Percentiles rank a stretch among this genome's conserved stretches.
Evolutionary conservation across 2,797 vertebrate genomes (phyloP).

Genomic region (Chaunax sp.): DNA sequence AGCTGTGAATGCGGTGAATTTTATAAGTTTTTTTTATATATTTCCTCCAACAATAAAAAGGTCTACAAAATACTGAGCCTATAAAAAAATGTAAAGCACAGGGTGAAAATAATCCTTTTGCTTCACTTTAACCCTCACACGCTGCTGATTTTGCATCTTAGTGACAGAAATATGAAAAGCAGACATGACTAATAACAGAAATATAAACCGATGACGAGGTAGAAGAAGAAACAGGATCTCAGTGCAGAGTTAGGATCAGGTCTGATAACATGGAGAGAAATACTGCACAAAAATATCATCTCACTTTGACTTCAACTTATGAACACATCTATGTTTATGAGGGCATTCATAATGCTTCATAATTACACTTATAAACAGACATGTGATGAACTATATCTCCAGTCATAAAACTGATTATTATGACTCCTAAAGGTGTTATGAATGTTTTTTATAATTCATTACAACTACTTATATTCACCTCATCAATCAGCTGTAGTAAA

Average conservation of each 20-base stretch:
- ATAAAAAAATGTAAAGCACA: slow-evolving; percentile 1
- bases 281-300: too few species aligned
- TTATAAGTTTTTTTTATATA: slow-evolving; percentile 45
- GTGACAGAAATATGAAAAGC: slow-evolving; percentile 31
- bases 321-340: too few species aligned
- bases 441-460: too few species aligned
- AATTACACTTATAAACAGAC: too few species aligned
- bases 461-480: too few species aligned
- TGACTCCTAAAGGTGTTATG: too few species aligned
- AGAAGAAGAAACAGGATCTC: slow-evolving; percentile 5
- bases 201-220: slow-evolving; percentile 1
- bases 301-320: too few species aligned
- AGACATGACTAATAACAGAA: slow-evolving; percentile 3
- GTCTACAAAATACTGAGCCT: slow-evolving; percentile 32
- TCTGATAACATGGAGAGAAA: too few species aligned
- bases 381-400: too few species aligned
- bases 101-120: slow-evolving; percentile 19
- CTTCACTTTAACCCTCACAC: slow-evolving; percentile 23
- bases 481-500: too few species aligned
- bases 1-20: slow-evolving; percentile 27
- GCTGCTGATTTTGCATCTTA: slow-evolving; percentile 46
- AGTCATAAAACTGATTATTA: too few species aligned
- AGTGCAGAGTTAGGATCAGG: not conserved
- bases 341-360: too few species aligned
- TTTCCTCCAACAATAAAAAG: slow-evolving; percentile 41